Evolutionary conservation across 2,888 invertebrate genomes (phyloP).

Genomic region (Icerya purchasi): DNA sequence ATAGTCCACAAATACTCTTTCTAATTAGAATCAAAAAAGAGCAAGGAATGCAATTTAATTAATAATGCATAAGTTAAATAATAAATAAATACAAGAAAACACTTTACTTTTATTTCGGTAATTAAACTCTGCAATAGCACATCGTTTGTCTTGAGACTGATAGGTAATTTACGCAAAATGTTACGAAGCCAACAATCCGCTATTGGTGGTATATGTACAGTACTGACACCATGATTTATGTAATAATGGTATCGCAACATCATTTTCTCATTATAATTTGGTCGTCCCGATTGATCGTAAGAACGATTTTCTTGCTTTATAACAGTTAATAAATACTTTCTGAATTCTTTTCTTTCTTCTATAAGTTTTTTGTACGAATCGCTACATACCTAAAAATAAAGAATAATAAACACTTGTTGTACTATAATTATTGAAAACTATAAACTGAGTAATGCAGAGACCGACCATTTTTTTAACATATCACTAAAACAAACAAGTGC

Average conservation of each 20-base stretch:
- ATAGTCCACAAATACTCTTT: constrained; percentile 70
- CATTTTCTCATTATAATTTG: constrained; percentile 42
- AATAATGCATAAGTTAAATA: background rate
- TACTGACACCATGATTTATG: constrained; percentile 72
- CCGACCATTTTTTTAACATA: no score
- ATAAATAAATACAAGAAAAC: background rate
- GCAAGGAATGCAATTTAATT: background rate
- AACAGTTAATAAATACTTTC: constrained; percentile 4
- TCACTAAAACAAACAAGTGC: no score
- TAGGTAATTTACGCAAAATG: constrained; percentile 41
- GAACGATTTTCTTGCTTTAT: constrained; percentile 1
- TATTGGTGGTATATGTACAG: constrained; percentile 67
- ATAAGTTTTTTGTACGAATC: background rate
- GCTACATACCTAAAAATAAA: background rate
- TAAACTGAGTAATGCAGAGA: no score
- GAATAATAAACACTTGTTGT: no score
- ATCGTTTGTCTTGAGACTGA: constrained; percentile 30
- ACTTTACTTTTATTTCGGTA: constrained; percentile 1
- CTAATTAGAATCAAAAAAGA: no score
- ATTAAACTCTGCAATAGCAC: background rate
- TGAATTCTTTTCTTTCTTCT: background rate
- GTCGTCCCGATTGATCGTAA: constrained; percentile 27
- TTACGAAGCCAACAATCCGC: constrained; percentile 47
- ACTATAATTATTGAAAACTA: no score
- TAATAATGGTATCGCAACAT: constrained; percentile 71